Base-by-base conservation (phyloP, 2,113 vertebrate species). In the Maccullochella peelii region DNA sequence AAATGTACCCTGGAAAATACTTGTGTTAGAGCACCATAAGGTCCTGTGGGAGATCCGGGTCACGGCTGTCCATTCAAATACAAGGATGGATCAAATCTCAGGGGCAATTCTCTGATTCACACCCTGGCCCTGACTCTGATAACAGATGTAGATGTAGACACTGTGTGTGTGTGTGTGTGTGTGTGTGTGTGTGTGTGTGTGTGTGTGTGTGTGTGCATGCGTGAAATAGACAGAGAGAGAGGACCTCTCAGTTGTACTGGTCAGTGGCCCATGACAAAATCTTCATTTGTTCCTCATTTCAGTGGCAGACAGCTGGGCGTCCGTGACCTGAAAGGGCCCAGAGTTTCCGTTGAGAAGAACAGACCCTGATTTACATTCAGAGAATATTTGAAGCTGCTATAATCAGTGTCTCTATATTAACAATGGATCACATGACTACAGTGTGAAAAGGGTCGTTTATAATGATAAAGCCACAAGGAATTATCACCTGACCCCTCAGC, bases 251-350 rank as follows among this genome's bases (percentile, higher is more conserved):
- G 88, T 85, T 86, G 66, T 70, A 25, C 33, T 77, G 77, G 47
- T 90, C 84, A 84, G 16, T 71, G 74, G 80, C 58, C 80, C 65
- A 4, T 85, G 79, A 62, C 80, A 75, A 83, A 79, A 80, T 88
- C 89, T 88, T 88, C 77, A 87, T 89, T 86, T 89, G 83, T 74
- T 50, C 73, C 80, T 87, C 63, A 67, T 90, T 76, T 86, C 30
- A 36, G 70, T 1, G n/a, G 54, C 73, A 49, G 79, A 75, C 40
- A 9, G 8, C 61, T 1, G 68, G 68, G 38, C 2, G n/a, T 47
- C 72, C 3, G 1, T 2, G 66, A 5, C 73, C 77, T 25, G 8
- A 49, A 33, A 63, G 40, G 44, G 21, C 36, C 33, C 0, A 38
- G 27, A 44, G 47, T 18, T 57, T 21, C 65, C 9, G 0, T 33